Conservation (phyloP, 2,113 vertebrate species). For the Pterocles orientalis region DNA sequence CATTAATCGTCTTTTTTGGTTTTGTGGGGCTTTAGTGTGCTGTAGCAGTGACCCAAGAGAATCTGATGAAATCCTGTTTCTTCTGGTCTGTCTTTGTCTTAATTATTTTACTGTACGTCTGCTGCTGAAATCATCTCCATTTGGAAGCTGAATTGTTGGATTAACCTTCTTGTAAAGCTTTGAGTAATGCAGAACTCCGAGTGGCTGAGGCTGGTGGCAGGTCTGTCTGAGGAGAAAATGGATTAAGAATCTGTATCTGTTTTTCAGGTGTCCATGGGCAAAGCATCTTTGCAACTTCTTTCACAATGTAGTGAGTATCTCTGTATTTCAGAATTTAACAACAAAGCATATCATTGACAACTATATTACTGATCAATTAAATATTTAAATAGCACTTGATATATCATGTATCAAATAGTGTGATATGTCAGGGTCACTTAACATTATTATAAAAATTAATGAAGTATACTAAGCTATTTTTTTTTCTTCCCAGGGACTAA, state of each 20-base stretch:
- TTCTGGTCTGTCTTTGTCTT: background rate
- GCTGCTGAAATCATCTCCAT: background rate
- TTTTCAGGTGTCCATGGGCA: constrained; percentile 53
- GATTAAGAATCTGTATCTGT: background rate
- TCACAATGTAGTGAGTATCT: constrained; percentile 27
- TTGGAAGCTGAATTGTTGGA: background rate
- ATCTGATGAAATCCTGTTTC: background rate
- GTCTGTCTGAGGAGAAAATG: background rate
- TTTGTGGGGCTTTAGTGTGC: background rate
- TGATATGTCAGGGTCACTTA: background rate
- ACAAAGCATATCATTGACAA: background rate
- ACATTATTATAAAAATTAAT: background rate
- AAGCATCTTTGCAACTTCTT: constrained; percentile 21
- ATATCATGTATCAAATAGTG: background rate
- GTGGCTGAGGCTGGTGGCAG: background rate
- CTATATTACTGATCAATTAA: fast-evolving
- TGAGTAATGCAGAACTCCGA: fast-evolving
- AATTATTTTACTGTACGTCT: background rate
- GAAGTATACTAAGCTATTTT: no score
- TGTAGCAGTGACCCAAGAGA: background rate
- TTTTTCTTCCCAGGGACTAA: background rate
- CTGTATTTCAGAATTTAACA: background rate
- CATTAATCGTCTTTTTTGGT: background rate
- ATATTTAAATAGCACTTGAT: fast-evolving
- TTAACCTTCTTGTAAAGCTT: background rate